phyloP scores from a whole-genome alignment of 2,113 vertebrate species.

The Myrmecophaga tridactyla region DNA sequence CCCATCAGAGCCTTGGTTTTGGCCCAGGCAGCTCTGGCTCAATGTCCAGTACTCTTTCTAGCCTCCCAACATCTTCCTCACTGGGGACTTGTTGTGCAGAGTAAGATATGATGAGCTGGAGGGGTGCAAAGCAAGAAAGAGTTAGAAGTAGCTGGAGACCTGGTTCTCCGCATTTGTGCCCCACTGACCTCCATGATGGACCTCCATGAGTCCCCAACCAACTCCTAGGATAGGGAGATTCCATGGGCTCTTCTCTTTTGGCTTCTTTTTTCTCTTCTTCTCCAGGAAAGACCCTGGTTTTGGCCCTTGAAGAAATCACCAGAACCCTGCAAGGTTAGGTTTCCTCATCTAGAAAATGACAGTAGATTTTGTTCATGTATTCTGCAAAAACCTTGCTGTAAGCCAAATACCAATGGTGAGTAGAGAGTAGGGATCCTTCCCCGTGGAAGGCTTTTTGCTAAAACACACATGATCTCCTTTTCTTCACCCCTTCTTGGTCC shows the following conservation, averaged over 20 bases:
- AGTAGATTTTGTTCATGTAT: not conserved
- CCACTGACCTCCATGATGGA: not conserved
- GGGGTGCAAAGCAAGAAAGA: not conserved
- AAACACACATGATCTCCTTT: not conserved
- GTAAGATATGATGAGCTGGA: fast-evolving
- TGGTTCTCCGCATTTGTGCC: not conserved
- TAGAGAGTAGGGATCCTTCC: not conserved
- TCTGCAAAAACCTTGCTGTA: not conserved
- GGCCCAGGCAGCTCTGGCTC: not conserved
- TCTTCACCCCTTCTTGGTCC: too few species aligned
- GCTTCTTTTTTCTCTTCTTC: not conserved
- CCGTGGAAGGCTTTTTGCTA: not conserved
- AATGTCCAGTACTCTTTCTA: too few species aligned
- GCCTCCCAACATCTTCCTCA: not conserved
- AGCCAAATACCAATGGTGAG: fast-evolving
- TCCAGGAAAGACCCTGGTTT: not conserved
- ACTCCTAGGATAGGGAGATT: fast-evolving
- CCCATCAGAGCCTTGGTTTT: fast-evolving
- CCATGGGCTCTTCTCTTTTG: not conserved
- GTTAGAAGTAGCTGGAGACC: too few species aligned
- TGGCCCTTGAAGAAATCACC: not conserved
- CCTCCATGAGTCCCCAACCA: not conserved
- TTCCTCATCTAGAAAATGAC: not conserved
- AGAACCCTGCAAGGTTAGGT: not conserved
- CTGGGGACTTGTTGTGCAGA: too few species aligned